phyloP scores from a whole-genome alignment of 2,888 invertebrate species.

The Physocephala rufipes region DNA sequence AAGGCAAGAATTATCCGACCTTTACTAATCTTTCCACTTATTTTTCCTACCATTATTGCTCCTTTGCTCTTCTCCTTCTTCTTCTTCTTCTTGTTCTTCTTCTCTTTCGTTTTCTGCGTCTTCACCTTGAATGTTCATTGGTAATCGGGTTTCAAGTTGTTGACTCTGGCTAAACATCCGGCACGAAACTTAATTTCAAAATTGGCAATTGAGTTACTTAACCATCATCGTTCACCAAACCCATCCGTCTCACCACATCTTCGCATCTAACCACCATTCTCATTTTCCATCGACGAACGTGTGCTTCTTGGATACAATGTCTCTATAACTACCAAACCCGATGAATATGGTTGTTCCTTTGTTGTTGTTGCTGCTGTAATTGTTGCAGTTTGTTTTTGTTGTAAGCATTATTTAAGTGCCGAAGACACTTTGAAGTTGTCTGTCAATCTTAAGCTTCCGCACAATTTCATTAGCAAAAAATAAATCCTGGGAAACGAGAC shows the following conservation, averaged over 20 bases:
- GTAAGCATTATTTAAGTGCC: conserved; percentile 41
- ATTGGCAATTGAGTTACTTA: conserved; percentile 47
- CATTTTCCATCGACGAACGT: neutral
- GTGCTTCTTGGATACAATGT: too few species aligned
- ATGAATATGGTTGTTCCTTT: neutral
- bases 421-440: conserved; percentile 50
- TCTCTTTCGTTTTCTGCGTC: neutral
- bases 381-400: conserved; percentile 17
- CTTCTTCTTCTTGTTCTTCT: neutral
- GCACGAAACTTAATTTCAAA: conserved; percentile 49
- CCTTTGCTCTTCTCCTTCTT: neutral
- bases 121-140: conserved; percentile 5
- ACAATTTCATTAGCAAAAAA: conserved; percentile 50
- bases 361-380: conserved; percentile 6
- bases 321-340: too few species aligned
- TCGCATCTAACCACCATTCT: neutral
- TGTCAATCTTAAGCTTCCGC: conserved; percentile 50
- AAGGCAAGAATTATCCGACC: conserved; percentile 18
- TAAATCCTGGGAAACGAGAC: conserved; percentile 27
- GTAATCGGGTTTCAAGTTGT: conserved; percentile 23
- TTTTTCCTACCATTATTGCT: too few species aligned
- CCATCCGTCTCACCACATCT: neutral
- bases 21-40: neutral
- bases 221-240: neutral
- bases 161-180: conserved; percentile 25